A percentile compares a stretch with the other conserved stretches of the same genome.
phyloP scores from a whole-genome alignment of 2,113 vertebrate genomes.

The Hippocampus zosterae region DNA sequence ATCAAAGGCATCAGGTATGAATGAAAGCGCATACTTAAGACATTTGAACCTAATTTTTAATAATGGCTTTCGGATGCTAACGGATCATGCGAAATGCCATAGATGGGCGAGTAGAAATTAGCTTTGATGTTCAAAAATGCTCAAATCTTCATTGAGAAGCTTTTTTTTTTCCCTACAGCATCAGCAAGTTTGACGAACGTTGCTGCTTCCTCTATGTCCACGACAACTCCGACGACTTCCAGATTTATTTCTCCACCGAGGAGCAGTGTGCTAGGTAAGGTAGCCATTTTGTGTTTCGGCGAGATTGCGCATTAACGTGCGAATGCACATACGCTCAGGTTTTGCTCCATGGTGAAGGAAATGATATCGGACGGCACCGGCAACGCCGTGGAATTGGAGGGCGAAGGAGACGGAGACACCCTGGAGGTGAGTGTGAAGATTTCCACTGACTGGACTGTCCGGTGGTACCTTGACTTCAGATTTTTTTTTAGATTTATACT shows the following conservation, averaged over 20 bases:
- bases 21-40: background rate
- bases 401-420: slow-evolving; percentile 81
- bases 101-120: too few species aligned
- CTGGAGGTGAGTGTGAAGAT: slow-evolving; percentile 76
- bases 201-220: slow-evolving; percentile 95
- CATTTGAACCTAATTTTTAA: background rate
- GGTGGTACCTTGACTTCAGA: background rate
- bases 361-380: slow-evolving; percentile 81
- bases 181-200: slow-evolving; percentile 92
- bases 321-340: slow-evolving; percentile 63
- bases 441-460: background rate
- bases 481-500: too few species aligned
- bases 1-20: slow-evolving; percentile 92
- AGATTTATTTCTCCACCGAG: slow-evolving; percentile 96
- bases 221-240: slow-evolving; percentile 93
- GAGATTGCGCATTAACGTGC: background rate
- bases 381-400: slow-evolving; percentile 81
- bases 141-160: too few species aligned
- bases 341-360: slow-evolving; percentile 90
- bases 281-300: slow-evolving; percentile 33
- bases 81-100: too few species aligned
- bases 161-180: slow-evolving; percentile 65
- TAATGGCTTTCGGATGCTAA: background rate
- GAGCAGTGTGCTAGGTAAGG: slow-evolving; percentile 86
- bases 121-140: too few species aligned